phyloP scores from a whole-genome alignment of 2,113 vertebrate genomes.

The Rhinoderma darwinii region DNA sequence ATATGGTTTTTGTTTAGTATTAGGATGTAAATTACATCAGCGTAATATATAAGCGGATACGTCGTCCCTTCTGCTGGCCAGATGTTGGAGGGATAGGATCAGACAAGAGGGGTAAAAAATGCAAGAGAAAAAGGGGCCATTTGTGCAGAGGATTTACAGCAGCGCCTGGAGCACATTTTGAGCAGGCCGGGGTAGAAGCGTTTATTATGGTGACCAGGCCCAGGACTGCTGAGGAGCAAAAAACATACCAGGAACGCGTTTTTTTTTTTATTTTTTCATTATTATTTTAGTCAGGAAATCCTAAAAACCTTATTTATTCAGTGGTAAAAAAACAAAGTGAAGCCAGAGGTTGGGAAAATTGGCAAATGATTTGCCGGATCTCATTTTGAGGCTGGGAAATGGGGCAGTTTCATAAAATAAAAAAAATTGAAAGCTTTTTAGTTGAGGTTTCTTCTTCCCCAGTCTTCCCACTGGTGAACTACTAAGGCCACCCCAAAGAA shows the following conservation, averaged over 20 bases:
- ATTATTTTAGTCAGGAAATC: neutral
- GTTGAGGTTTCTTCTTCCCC: no score
- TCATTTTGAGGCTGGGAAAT: neutral
- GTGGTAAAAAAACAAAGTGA: neutral
- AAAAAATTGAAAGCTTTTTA: neutral
- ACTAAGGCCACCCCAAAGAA: neutral
- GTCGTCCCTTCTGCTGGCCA: constrained; percentile 76
- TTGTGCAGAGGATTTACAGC: constrained; percentile 63
- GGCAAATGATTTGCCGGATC: neutral
- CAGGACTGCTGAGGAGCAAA: constrained; percentile 40
- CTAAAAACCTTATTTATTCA: neutral
- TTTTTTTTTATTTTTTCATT: neutral
- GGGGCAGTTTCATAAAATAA: neutral
- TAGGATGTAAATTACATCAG: constrained; percentile 70
- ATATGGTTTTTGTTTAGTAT: constrained; percentile 69
- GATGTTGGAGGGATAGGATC: constrained; percentile 72
- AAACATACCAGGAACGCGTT: constrained; percentile 27
- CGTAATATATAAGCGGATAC: constrained; percentile 61
- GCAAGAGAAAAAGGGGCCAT: constrained; percentile 60
- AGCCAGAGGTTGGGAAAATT: neutral
- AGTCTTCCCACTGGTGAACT: neutral
- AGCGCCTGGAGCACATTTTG: constrained; percentile 40
- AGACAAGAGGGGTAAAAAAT: constrained; percentile 22
- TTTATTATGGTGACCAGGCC: constrained; percentile 38
- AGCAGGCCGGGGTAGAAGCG: constrained; percentile 20